phyloP scores from a whole-genome alignment of 1,140 invertebrate species.

The Eupristina koningsbergeri region DNA sequence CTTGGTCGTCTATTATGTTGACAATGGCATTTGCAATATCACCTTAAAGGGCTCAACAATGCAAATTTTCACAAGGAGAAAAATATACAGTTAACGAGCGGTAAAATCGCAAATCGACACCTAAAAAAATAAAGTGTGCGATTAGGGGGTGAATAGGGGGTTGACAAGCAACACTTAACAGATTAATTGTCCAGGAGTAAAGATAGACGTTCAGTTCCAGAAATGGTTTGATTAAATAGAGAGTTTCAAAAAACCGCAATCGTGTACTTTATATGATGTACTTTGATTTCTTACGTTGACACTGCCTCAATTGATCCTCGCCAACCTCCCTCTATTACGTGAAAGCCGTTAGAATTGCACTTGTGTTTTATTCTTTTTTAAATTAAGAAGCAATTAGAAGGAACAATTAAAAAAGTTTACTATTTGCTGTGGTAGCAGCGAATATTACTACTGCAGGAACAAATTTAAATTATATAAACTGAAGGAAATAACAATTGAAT shows the following conservation, averaged over 20 bases:
- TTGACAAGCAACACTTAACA: constrained; percentile 30
- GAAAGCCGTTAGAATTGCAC: constrained; percentile 9
- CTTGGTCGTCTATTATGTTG: constrained; percentile 37
- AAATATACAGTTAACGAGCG: constrained; percentile 33
- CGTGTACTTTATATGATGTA: not conserved
- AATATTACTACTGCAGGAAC: not conserved
- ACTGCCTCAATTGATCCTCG: not conserved
- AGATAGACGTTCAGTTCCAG: not conserved
- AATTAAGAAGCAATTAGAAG: not conserved
- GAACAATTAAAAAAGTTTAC: not conserved
- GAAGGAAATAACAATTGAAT: too few relatives aligned
- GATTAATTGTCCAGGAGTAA: constrained; percentile 40
- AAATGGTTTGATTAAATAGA: constrained; percentile 47
- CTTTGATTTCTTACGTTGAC: not conserved
- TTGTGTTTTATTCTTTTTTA: not conserved
- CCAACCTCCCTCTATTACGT: not conserved
- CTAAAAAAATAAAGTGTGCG: constrained; percentile 15
- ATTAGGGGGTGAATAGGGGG: not conserved
- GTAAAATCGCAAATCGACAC: constrained; percentile 39
- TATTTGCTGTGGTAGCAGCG: not conserved
- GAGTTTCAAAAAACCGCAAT: constrained; percentile 22
- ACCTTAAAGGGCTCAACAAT: constrained; percentile 22
- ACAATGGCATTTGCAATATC: constrained; percentile 14
- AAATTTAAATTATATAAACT: not conserved
- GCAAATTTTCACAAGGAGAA: constrained; percentile 30